phyloP scores from a whole-genome alignment of 1,140 invertebrate genomes.

The Cydia fagiglandana region DNA sequence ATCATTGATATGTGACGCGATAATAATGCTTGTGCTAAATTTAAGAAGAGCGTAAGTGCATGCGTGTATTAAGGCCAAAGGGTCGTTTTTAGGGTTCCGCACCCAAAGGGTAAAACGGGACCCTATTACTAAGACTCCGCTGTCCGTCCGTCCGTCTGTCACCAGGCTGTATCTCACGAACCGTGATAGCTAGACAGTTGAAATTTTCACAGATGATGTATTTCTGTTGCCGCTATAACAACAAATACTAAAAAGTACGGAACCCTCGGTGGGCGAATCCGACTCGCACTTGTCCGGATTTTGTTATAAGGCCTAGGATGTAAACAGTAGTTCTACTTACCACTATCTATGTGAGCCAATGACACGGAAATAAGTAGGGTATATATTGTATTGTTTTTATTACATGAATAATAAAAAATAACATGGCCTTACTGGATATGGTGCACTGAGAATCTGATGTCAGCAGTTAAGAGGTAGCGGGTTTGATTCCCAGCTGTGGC shows the following conservation, averaged over 20 bases:
- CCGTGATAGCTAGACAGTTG: too few species aligned
- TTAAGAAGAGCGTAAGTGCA: not conserved
- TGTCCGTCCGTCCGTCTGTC: too few species aligned
- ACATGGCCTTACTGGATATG: not conserved
- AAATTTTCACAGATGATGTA: too few species aligned
- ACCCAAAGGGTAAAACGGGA: too few species aligned
- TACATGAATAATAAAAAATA: not conserved
- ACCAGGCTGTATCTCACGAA: too few species aligned
- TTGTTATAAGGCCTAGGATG: not conserved
- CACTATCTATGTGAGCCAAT: not conserved
- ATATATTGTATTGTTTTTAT: not conserved
- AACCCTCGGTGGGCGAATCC: too few species aligned
- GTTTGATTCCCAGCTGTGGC: not conserved
- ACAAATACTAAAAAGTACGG: too few species aligned
- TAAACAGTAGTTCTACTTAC: not conserved
- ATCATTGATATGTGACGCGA: constrained; percentile 1
- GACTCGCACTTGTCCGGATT: too few species aligned
- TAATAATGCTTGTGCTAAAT: not conserved
- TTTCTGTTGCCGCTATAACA: too few species aligned
- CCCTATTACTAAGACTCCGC: too few species aligned
- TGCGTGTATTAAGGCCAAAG: not conserved
- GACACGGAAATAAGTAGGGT: not conserved
- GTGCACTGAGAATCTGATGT: too few species aligned
- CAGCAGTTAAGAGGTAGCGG: not conserved
- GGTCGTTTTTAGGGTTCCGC: too few species aligned